Conservation (phyloP, 23 tunicate species). For the Ascidia mentula region DNA sequence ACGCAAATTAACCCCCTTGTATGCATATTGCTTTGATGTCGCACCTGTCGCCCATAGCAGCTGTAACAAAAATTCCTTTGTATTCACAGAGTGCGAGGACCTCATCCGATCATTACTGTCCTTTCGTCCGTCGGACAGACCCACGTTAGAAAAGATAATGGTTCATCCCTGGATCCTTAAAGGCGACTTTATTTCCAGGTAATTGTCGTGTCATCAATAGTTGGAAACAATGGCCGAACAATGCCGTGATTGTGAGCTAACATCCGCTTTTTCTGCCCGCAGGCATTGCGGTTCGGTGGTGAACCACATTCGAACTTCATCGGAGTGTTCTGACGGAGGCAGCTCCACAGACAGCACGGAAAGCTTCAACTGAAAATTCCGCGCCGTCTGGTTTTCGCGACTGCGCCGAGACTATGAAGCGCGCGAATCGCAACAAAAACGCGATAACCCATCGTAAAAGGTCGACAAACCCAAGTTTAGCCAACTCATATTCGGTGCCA, state of each 20-base stretch:
- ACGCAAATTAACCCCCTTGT: neutral
- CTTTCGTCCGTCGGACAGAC: constrained; percentile 81
- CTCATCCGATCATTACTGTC: constrained; percentile 63
- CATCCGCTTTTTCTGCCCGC: neutral
- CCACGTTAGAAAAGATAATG: constrained; percentile 84
- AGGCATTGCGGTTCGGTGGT: constrained; percentile 85
- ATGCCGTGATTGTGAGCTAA: neutral
- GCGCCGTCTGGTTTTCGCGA: neutral
- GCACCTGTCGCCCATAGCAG: neutral
- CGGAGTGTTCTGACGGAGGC: constrained; percentile 90
- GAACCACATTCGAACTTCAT: constrained; percentile 73
- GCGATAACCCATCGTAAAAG: no score
- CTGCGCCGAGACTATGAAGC: neutral
- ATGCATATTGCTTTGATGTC: neutral
- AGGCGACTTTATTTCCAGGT: constrained; percentile 95
- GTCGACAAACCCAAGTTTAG: neutral
- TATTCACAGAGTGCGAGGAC: constrained; percentile 72
- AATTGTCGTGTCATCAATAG: neutral
- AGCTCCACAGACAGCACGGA: constrained; percentile 80
- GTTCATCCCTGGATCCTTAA: constrained; percentile 89
- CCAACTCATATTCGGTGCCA: neutral
- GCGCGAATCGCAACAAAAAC: no score
- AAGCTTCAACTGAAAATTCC: constrained; percentile 32
- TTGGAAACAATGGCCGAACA: neutral
- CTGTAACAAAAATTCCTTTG: neutral